Evolutionary conservation across 1,140 invertebrate genomes (phyloP), one percentile per base, ranked within the genome.

Genomic region (Trichonephila inaurata): DNA sequence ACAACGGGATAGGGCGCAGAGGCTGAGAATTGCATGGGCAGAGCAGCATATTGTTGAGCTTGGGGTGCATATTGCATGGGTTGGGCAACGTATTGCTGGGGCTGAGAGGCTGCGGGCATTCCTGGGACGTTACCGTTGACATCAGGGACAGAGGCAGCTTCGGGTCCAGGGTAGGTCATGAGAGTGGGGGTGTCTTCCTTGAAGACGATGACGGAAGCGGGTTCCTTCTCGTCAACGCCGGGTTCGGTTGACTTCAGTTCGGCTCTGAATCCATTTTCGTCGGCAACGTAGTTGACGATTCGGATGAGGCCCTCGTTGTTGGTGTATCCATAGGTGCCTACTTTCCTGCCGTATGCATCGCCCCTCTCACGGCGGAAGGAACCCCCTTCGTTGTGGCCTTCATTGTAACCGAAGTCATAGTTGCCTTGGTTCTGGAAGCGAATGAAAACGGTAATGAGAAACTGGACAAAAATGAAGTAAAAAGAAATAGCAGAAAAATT

Each of bases 241-340:
- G 95, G 95, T 91, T 95, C 95, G n/a, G 95, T 95, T 58, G 95
- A 94, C 69, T 94, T 93, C 77, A 95, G 92, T 58, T 92, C 89
- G 33, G 95, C 95, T 16, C 94, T 85, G 81, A 94, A 95, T 16
- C 94, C 94, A 66, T 87, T 85, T 62, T 83, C 94, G 64, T 95
- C 95, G 28, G 95, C 95, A 28, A 95, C 95, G 94, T 95, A 95
- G 94, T 95, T 95, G 44, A 95, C 95, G 64, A 95, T 94, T 82
- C 95, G 94, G 66, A 95, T 92, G 72, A 95, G 94, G 18, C 95
- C 95, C 85, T 95, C 95, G 94, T 94, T 92, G 89, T 95, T 95
- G 66, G 94, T 92, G 44, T 95, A 94, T 18, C 95, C 95, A 72
- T 95, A 95, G 21, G 94, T 94, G 64, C 95, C 95, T 18, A 94